Percentiles rank a stretch among this genome's conserved stretches.
These are phyloP conservation scores for Drosophila leonis DNA, from an alignment of 2,888 invertebrate species.

Conservation along the genomic window DNA sequence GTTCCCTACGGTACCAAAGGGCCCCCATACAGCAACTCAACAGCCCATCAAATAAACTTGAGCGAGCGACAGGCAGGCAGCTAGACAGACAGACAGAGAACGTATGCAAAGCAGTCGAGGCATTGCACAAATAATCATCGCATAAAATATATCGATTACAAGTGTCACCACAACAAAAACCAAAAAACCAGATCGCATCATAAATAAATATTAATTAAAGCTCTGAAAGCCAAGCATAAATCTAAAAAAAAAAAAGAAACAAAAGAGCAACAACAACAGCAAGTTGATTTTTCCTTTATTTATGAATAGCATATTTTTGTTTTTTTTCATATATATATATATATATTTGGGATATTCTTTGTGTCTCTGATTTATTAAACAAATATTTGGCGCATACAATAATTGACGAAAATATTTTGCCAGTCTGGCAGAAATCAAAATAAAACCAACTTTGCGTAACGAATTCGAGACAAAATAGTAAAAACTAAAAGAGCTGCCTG, in stretches of 20 bases:
- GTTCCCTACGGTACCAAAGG: conserved; percentile 40
- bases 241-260: conserved; percentile 36
- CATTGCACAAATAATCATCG: conserved; percentile 44
- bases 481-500: conserved; percentile 2
- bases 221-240: conserved; percentile 52
- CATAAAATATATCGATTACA: conserved; percentile 63
- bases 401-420: conserved; percentile 58
- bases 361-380: conserved; percentile 62
- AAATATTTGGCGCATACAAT: conserved; percentile 67
- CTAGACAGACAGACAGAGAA: not conserved
- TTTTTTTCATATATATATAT: conserved; percentile 7
- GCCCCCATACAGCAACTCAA: conserved; percentile 39
- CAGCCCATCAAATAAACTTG: conserved; percentile 63
- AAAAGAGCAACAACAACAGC: not conserved
- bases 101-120: conserved; percentile 20
- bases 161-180: conserved; percentile 43
- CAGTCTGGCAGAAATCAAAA: conserved; percentile 26
- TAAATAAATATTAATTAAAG: conserved; percentile 75
- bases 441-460: conserved; percentile 15
- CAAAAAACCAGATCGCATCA: conserved; percentile 32
- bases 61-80: conserved; percentile 7
- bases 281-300: conserved; percentile 26
- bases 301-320: conserved; percentile 10
- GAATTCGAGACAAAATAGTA: conserved; percentile 14
- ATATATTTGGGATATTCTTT: conserved; percentile 23